Evolutionary conservation across 2,888 invertebrate species (phyloP), one percentile per base, ranked within the genome.

Genomic region (Slavum lentiscoides): DNA sequence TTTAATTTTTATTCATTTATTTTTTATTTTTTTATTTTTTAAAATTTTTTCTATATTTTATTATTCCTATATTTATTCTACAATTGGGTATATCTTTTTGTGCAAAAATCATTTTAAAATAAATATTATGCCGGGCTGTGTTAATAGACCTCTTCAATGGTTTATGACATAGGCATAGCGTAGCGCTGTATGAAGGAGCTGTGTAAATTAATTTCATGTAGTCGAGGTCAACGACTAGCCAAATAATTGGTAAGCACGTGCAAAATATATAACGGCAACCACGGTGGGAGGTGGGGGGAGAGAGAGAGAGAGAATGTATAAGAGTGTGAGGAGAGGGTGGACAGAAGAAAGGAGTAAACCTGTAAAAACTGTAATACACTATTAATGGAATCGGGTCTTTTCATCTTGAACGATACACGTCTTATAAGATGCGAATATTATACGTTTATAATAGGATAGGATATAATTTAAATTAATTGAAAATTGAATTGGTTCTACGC

Each of bases 201-300:
- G 55, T 58, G 70, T 76, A 72, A 80, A 80, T 80, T 80, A 80
- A 80, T 72, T 80, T 80, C n/a, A 43, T 58, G 72, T 43, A 39
- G 64, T 64, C 72, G 80, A 80, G 80, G 80, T 80, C 80, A 80
- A 80, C 80, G 72, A 80, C 80, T 80, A 80, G 64, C 55, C 64
- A 72, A 80, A 77, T 55, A 55, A 55, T 62, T 69, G 69, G 61
- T 62, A 66, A 80, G 55, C 64, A 70, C 17, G 80, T 64, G 77
- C 13, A 80, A 62, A 80, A 72, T 62, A 37, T 43, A 68, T 59
- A 59, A 49, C 67, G 30, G 59, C 67, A 30, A 37, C 30, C 19
- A 30, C 30, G 21, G n/a, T n/a, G 19, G 21, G 49, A 49, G 49
- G 49, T 11, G 49, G 49, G 1, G 39, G 43, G 58, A 43, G 23